These are phyloP conservation scores for Montipora cactus DNA, from an alignment of 64 coral and sea anemone genomes.

Conservation along the genomic window DNA sequence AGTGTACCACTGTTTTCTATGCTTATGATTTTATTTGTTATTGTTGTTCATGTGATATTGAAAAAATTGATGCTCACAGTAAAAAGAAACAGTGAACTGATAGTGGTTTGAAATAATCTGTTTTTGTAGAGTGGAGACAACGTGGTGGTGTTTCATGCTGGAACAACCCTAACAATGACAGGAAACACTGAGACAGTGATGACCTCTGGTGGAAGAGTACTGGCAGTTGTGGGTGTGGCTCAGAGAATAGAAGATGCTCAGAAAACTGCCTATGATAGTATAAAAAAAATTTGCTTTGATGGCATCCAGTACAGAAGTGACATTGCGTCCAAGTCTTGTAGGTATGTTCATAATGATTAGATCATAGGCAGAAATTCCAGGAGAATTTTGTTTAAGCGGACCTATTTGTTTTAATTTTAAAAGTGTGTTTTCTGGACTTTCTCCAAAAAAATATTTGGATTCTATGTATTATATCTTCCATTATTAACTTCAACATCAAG, in stretches of 20 bases:
- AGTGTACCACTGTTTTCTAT: too few species aligned
- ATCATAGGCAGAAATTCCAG: not conserved
- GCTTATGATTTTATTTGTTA: too few species aligned
- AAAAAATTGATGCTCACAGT: too few species aligned
- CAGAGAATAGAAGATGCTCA: conserved; percentile 74
- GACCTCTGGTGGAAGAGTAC: conserved; percentile 89
- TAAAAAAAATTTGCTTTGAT: conserved; percentile 84
- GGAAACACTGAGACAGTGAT: conserved; percentile 47
- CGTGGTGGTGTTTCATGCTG: conserved; percentile 89
- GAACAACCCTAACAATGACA: conserved; percentile 57
- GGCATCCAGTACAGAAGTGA: conserved; percentile 89
- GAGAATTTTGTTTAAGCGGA: not conserved
- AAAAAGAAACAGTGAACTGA: not conserved
- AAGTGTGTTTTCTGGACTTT: too few species aligned
- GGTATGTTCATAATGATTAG: conserved; percentile 23
- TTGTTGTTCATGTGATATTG: too few species aligned
- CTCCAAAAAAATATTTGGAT: too few species aligned
- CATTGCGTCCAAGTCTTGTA: conserved; percentile 76
- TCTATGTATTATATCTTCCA: too few species aligned
- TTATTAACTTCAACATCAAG: too few species aligned
- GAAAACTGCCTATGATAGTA: conserved; percentile 74
- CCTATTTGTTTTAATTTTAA: too few species aligned
- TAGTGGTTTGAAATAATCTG: not conserved
- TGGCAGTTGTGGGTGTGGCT: conserved; percentile 79
- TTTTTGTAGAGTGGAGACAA: conserved; percentile 54